Evolutionary conservation across 2,797 vertebrate genomes (phyloP).

Genomic region (Pseudopleuronectes americanus): DNA sequence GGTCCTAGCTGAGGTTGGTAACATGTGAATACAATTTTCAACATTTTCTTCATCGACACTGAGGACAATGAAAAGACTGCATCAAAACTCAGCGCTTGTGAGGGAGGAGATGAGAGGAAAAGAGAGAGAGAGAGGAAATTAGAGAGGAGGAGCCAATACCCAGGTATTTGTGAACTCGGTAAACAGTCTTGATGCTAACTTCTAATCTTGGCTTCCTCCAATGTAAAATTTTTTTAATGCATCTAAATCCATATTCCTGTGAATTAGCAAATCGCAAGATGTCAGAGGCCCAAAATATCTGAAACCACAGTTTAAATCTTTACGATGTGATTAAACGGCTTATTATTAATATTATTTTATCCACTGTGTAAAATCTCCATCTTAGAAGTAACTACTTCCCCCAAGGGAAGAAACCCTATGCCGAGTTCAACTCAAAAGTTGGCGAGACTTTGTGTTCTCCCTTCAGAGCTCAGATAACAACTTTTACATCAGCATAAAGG

Average conservation of each 20-base stretch:
- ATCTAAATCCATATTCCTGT: background rate
- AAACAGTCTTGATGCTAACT: too few species aligned
- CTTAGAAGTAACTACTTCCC: background rate
- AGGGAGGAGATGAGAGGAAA: too few species aligned
- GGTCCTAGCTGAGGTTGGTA: too few species aligned
- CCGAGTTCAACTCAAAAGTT: background rate
- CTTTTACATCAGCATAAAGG: too few species aligned
- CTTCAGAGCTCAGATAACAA: too few species aligned
- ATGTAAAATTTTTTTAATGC: background rate
- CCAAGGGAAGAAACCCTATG: background rate
- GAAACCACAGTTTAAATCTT: background rate
- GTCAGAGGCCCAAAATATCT: background rate
- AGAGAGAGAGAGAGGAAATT: too few species aligned
- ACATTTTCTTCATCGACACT: too few species aligned
- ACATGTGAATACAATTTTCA: too few species aligned
- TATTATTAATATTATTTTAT: background rate
- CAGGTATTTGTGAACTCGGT: too few species aligned
- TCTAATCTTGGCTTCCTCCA: background rate
- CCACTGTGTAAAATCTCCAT: background rate
- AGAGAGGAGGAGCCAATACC: background rate
- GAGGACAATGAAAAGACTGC: too few species aligned
- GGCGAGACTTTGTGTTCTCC: background rate
- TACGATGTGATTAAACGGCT: background rate
- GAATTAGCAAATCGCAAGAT: too few species aligned
- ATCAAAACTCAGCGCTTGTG: too few species aligned